These are phyloP conservation scores for Pheosia gnoma DNA, from an alignment of 2,888 invertebrate species.

Conservation along the genomic window DNA sequence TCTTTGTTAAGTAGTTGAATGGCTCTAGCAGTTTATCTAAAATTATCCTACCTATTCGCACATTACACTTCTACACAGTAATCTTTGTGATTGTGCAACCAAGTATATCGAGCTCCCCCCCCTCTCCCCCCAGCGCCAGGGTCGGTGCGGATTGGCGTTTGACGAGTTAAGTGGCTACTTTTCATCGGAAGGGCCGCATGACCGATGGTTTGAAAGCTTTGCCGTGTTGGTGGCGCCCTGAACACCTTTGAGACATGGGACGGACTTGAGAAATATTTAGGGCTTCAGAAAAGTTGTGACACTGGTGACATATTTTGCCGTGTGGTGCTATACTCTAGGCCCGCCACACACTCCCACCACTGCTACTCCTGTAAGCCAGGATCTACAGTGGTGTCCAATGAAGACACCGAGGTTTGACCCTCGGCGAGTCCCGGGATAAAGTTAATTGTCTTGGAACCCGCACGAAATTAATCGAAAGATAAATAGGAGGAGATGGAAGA, in stretches of 20 bases:
- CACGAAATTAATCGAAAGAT: too few relatives aligned
- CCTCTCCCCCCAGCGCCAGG: conserved; percentile 10
- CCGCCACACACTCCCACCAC: too few relatives aligned
- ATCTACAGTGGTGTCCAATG: too few relatives aligned
- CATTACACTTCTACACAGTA: conserved; percentile 16
- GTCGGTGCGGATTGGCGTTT: conserved; percentile 68
- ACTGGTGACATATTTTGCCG: too few relatives aligned
- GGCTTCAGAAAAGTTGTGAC: too few relatives aligned
- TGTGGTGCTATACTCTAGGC: too few relatives aligned
- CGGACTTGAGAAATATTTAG: neutral
- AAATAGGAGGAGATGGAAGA: too few relatives aligned
- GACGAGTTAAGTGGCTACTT: conserved; percentile 81
- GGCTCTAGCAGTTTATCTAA: neutral
- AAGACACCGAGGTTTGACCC: too few relatives aligned
- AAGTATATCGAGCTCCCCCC: conserved; percentile 47
- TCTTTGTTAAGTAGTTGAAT: too few relatives aligned
- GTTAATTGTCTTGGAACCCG: too few relatives aligned
- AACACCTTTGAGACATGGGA: conserved; percentile 47
- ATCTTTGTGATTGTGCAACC: conserved; percentile 41
- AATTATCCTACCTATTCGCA: conserved; percentile 19
- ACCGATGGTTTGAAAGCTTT: conserved; percentile 80
- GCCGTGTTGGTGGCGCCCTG: conserved; percentile 64
- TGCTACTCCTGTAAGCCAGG: too few relatives aligned
- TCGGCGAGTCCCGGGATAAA: too few relatives aligned
- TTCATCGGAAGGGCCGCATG: conserved; percentile 74